Evolutionary conservation across 2,888 invertebrate species (phyloP), one percentile per base, ranked within the genome.

Genomic region (Coleophora deauratella): DNA sequence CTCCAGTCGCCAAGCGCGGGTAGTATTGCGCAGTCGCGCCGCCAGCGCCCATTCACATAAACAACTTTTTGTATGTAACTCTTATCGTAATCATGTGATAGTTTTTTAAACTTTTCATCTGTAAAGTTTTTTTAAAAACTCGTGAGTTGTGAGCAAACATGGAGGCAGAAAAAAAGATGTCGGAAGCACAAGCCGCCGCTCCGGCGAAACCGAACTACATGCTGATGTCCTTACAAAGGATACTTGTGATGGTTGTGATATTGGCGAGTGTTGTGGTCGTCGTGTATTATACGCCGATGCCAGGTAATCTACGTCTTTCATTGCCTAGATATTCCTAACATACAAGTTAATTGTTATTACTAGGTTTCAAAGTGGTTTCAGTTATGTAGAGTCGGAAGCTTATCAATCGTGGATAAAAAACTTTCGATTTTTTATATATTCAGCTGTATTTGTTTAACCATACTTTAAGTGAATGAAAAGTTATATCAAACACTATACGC

Each of bases 281-380:
- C 48, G 89, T 92, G 50, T 90, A 92, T 67, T 87, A 91, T 46
- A 91, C 92, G 36, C 92, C 92, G 14, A 84, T 91, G 78, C 92
- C 92, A 84, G 91, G 92, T 92, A 76, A 44, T 50, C 10, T 9
- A 10, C 21, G 7, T 33, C 9, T 8, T 14, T 31, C 3, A 6
- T 21, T 21, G 21, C 3, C 3, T 21, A 21, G 3, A 3, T 21
- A 3, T 4, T 21, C 21, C 6, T 6, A 21, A 4, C 21, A 4
- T 21, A n/a, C n/a, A n/a, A n/a, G n/a, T n/a, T n/a, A n/a, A n/a
- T n/a, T n/a, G n/a, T n/a, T n/a, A n/a, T n/a, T n/a, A n/a, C n/a
- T n/a, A n/a, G n/a, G n/a, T n/a, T n/a, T n/a, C n/a, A n/a, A n/a
- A n/a, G n/a, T n/a, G n/a, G n/a, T n/a, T n/a, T n/a, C n/a, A n/a